Percentiles rank a stretch among this genome's conserved stretches.
These are phyloP conservation scores for Bombus sylvicola DNA, from an alignment of 1,140 invertebrate species.

Conservation along the genomic window DNA sequence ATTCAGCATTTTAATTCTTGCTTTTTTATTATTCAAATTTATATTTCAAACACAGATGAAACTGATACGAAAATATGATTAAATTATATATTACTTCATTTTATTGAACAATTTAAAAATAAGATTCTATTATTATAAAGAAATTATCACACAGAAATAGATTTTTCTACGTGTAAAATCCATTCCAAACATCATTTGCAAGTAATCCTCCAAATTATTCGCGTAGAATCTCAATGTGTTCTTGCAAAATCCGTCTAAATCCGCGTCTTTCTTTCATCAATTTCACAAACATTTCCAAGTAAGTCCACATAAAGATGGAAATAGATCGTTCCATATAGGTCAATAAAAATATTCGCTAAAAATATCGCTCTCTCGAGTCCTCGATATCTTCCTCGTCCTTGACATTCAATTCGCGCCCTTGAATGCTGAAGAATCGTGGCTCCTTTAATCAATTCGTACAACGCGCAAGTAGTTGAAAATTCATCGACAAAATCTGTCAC, in stretches of 20 bases:
- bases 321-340: neutral
- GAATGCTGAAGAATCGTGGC: neutral
- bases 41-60: neutral
- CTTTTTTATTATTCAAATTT: neutral
- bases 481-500: neutral
- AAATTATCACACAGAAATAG: neutral
- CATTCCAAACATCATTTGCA: neutral
- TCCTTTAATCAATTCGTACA: neutral
- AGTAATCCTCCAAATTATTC: neutral
- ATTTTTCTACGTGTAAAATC: too few relatives aligned
- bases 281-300: neutral
- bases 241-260: neutral
- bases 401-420: neutral
- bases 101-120: neutral
- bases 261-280: neutral
- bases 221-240: neutral
- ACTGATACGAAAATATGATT: too few relatives aligned
- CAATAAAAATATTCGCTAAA: constrained; percentile 7
- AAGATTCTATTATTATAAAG: neutral
- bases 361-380: neutral
- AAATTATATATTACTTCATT: neutral
- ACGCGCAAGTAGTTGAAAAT: neutral
- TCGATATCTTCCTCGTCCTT: neutral
- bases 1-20: neutral
- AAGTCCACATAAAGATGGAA: neutral